Evolutionary conservation across 2,888 invertebrate genomes (phyloP), one percentile per base, ranked within the genome.

Genomic region (Agrochola circellaris): DNA sequence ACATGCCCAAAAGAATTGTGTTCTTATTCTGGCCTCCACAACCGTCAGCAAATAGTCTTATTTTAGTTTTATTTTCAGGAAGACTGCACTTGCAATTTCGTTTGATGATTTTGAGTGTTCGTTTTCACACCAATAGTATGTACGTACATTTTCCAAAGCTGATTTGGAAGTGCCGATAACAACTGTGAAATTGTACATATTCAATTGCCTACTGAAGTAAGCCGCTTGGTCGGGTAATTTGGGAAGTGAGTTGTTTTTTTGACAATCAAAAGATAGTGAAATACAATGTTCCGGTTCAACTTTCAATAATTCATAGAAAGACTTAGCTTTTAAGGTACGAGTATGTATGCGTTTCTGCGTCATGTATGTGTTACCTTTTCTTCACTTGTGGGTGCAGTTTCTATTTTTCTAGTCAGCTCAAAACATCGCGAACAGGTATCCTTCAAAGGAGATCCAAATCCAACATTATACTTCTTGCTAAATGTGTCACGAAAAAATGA

Each of bases 151-250:
- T 26, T 75, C 23, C 1, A 62, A 68, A 20, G 61, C 54, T n/a
- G 68, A 68, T 68, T 68, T 68, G n/a, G 54, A 54, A 9, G 68
- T 38, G 30, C 75, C 75, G 54, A 60, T 26, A 26, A 83, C 83
- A 26, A 85, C 69, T 38, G 83, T 80, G 11, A 83, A 85, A 62
- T 86, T 85, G 54, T 85, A 81, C 61, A 77, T 42, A 68, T 77
- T 66, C 2, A 73, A 73, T 70, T 88, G 84, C 20, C 84, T 65
- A 38, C 82, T 79, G 58, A 87, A 87, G 54, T 87, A 87, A 7
- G 84, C 71, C 30, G 61, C 75, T 74, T 87, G 86, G 42, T 86
- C 86, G 0, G 85, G 77, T 7, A 88, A 66, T 77, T 82, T 84
- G 5, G 85, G 85, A 61, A 65, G 80, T 78, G 77, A 69, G 1